These are phyloP conservation scores for Caranx ignobilis DNA, from an alignment of 2,113 vertebrate genomes.

Conservation along the genomic window DNA sequence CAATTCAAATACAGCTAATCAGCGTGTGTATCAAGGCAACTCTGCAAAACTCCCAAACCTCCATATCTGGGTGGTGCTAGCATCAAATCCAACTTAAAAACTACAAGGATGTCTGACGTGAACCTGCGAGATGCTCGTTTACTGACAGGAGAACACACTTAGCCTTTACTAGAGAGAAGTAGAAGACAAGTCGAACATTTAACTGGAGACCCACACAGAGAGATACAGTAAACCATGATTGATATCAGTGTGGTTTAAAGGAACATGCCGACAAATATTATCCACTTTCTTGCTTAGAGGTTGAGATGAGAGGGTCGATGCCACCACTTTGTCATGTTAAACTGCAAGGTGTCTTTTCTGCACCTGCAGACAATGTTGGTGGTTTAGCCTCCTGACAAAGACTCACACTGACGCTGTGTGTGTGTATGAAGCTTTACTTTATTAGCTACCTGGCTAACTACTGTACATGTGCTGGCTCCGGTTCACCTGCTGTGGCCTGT, in stretches of 20 bases:
- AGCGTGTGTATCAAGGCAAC: conserved; percentile 21
- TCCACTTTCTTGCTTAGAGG: conserved; percentile 23
- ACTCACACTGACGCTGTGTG: too few species aligned
- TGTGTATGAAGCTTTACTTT: too few species aligned
- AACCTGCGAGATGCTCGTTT: conserved; percentile 3
- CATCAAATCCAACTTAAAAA: conserved; percentile 21
- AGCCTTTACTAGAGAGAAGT: neutral
- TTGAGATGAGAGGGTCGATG: neutral
- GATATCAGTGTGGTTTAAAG: conserved; percentile 19
- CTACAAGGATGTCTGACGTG: neutral
- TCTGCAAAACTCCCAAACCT: conserved; percentile 22
- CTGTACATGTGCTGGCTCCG: too few species aligned
- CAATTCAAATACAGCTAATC: conserved; percentile 25
- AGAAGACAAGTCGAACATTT: conserved; percentile 17
- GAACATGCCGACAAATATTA: conserved; percentile 13
- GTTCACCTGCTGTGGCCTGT: too few species aligned
- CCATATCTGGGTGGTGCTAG: neutral
- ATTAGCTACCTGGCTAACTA: too few species aligned
- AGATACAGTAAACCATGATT: conserved; percentile 28
- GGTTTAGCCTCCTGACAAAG: too few species aligned
- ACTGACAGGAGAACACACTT: neutral
- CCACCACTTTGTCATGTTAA: neutral
- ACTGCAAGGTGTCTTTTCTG: too few species aligned
- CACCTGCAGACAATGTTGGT: too few species aligned
- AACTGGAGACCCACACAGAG: conserved; percentile 19